A percentile compares a stretch with the other conserved stretches of the same genome.
Conservation (phyloP, 2,888 invertebrate genomes). For the Argyresthia goedartella region DNA sequence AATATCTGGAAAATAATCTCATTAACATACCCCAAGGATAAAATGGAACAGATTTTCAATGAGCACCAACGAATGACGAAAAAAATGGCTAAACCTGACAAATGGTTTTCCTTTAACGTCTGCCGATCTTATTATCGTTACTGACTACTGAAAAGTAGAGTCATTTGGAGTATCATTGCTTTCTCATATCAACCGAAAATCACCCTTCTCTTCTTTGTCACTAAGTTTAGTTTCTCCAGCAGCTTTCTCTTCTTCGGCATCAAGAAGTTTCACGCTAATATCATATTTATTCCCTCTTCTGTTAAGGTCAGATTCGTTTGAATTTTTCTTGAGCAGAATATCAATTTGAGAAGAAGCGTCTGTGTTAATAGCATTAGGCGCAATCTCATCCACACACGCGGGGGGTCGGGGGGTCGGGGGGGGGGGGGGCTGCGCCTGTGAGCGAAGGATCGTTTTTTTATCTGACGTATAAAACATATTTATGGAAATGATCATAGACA, state of each 20-base stretch:
- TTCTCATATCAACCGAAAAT: slow-evolving; percentile 26
- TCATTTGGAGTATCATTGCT: slow-evolving; percentile 59
- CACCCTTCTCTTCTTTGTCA: slow-evolving; percentile 15
- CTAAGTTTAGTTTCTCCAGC: slow-evolving; percentile 23
- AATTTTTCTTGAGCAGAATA: slow-evolving; percentile 36
- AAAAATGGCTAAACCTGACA: slow-evolving; percentile 68
- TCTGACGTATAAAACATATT: slow-evolving; percentile 71
- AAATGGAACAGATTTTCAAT: slow-evolving; percentile 69
- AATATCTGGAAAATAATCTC: slow-evolving; percentile 34
- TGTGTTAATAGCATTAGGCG: slow-evolving; percentile 71
- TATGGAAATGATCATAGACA: slow-evolving; percentile 66
- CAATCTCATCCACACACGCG: slow-evolving; percentile 71
- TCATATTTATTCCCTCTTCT: slow-evolving; percentile 20
- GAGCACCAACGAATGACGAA: slow-evolving; percentile 56
- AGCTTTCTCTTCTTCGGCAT: slow-evolving; percentile 13
- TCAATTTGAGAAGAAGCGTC: slow-evolving; percentile 71
- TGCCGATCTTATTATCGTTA: slow-evolving; percentile 72
- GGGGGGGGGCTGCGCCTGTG: slow-evolving; percentile 60
- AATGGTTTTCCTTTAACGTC: slow-evolving; percentile 71
- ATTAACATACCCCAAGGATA: slow-evolving; percentile 50
- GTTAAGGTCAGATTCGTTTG: background rate
- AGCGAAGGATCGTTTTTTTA: slow-evolving; percentile 63
- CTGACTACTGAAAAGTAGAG: slow-evolving; percentile 64
- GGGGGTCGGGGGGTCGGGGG: slow-evolving; percentile 63
- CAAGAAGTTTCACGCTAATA: slow-evolving; percentile 16